Evolutionary conservation across 2,888 invertebrate genomes (phyloP).

Genomic region (Dexiosoma caninum): DNA sequence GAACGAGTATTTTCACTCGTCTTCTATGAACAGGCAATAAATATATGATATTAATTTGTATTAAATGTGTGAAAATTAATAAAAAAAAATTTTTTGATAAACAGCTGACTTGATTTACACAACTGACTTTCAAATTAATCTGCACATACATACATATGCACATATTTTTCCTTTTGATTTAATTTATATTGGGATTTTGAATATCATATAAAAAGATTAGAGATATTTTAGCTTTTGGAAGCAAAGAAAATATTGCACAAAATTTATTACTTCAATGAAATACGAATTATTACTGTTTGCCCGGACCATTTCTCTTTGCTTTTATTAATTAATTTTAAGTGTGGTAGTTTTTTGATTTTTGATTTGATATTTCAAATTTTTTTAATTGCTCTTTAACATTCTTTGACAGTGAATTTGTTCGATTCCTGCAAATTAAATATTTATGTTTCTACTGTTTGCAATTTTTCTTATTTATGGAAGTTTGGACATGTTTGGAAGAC

Average conservation of each 20-base stretch:
- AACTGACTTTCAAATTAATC: too few relatives aligned
- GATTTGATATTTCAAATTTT: too few relatives aligned
- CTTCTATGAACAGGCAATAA: too few relatives aligned
- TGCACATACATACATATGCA: too few relatives aligned
- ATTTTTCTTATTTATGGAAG: slow-evolving; percentile 15
- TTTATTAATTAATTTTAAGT: not conserved
- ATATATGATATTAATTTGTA: too few relatives aligned
- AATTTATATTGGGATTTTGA: slow-evolving; percentile 31
- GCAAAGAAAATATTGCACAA: not conserved
- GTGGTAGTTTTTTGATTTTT: too few relatives aligned
- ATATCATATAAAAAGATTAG: slow-evolving; percentile 28
- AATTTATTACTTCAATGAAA: not conserved
- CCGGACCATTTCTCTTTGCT: too few relatives aligned
- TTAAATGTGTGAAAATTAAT: too few relatives aligned
- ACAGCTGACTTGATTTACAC: too few relatives aligned
- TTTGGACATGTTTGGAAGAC: slow-evolving; percentile 43
- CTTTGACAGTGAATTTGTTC: not conserved
- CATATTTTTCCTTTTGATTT: too few relatives aligned
- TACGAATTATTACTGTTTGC: not conserved
- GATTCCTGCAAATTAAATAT: not conserved
- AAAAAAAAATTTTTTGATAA: too few relatives aligned
- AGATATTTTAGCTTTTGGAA: slow-evolving; percentile 26
- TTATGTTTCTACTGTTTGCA: not conserved
- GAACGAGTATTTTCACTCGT: too few relatives aligned
- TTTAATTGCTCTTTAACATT: not conserved